These are phyloP conservation scores for Ephydatia muelleri DNA, from an alignment of 37 sponge, comb jelly and placozoan genomes.

Conservation along the genomic window DNA sequence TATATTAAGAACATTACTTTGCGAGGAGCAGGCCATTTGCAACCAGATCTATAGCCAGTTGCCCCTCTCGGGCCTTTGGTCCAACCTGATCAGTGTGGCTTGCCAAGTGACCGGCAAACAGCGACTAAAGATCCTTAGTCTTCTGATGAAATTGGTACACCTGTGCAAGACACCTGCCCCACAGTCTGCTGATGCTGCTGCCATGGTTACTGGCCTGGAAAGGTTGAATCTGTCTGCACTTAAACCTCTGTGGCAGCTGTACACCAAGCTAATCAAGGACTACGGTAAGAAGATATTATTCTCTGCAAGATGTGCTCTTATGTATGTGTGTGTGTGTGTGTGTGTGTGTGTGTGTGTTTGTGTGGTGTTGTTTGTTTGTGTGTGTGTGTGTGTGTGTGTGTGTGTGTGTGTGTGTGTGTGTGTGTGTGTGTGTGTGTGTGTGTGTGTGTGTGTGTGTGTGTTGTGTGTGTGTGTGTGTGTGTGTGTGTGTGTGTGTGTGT, in stretches of 20 bases:
- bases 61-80: slow-evolving; percentile 71
- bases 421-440: too few species aligned
- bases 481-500: slow-evolving; percentile 7
- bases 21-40: background rate
- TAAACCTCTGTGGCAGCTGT: slow-evolving; percentile 88
- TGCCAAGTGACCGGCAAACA: slow-evolving; percentile 71
- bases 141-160: slow-evolving; percentile 27
- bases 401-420: too few species aligned
- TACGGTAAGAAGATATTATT: slow-evolving; percentile 47
- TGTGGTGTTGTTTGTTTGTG: too few species aligned
- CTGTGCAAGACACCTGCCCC: background rate
- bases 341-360: too few species aligned
- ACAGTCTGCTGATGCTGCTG: background rate
- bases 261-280: slow-evolving; percentile 57
- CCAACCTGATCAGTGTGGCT: slow-evolving; percentile 58
- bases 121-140: slow-evolving; percentile 52
- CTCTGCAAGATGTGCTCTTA: background rate
- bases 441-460: too few species aligned
- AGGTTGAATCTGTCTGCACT: slow-evolving; percentile 73
- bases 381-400: too few species aligned
- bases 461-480: too few species aligned
- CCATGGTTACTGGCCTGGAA: background rate
- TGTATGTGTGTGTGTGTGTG: too few species aligned
- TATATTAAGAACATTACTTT: slow-evolving; percentile 37
- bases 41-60: background rate